Percentiles rank a stretch among this genome's conserved stretches.
These are phyloP conservation scores for Percopsis transmontana DNA, from an alignment of 2,113 vertebrate species.

Conservation along the genomic window DNA sequence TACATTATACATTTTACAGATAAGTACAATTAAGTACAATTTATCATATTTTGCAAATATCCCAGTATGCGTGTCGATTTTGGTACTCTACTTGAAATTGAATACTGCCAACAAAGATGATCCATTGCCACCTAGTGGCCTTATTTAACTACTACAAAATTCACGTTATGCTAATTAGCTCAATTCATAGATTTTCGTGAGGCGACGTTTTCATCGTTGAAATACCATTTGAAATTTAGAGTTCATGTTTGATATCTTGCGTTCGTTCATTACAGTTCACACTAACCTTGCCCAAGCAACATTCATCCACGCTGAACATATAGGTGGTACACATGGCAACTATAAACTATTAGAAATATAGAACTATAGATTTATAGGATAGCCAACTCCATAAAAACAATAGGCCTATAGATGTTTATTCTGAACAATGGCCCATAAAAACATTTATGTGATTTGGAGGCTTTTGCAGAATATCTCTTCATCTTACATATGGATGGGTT, in stretches of 20 bases:
- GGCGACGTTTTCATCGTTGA: neutral
- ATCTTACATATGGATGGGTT: constrained; percentile 86
- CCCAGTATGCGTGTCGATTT: neutral
- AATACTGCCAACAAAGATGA: constrained; percentile 15
- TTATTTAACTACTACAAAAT: constrained; percentile 19
- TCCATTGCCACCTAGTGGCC: constrained; percentile 61
- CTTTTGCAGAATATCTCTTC: constrained; percentile 82
- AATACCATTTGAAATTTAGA: no score
- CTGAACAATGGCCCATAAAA: constrained; percentile 90
- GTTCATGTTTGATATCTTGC: no score
- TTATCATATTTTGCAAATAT: neutral
- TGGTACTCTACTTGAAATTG: neutral
- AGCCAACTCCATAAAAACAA: constrained; percentile 78
- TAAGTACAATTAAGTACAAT: neutral
- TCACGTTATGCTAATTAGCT: no score
- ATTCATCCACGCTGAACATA: neutral
- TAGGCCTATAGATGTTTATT: constrained; percentile 89
- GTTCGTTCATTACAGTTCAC: neutral
- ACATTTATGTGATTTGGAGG: constrained; percentile 87
- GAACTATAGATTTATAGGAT: constrained; percentile 64
- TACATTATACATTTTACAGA: neutral
- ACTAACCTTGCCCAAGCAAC: neutral
- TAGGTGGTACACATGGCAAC: constrained; percentile 5
- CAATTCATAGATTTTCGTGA: no score
- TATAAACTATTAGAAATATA: constrained; percentile 60